Evolutionary conservation across 1,140 invertebrate genomes (phyloP).

Genomic region (Drosophila burlai): DNA sequence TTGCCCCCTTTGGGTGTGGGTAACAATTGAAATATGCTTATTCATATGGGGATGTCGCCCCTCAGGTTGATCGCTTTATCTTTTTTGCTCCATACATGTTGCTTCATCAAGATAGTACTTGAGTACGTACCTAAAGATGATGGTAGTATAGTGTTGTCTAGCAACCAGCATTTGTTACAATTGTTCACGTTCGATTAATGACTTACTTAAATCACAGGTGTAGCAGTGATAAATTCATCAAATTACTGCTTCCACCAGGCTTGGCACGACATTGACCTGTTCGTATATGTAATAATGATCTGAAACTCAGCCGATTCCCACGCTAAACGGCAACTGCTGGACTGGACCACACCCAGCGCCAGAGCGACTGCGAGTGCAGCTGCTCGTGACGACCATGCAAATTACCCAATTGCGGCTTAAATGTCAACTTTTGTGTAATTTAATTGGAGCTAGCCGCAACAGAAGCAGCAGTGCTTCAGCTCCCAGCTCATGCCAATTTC

Average conservation of each 20-base stretch:
- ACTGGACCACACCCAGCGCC: conserved; percentile 33
- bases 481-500: neutral
- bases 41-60: conserved; percentile 2
- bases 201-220: neutral
- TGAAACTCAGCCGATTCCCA: conserved; percentile 29
- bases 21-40: conserved; percentile 25
- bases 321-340: conserved; percentile 11
- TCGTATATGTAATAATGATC: conserved; percentile 7
- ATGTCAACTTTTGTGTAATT: conserved; percentile 40
- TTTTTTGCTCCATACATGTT: neutral
- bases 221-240: conserved; percentile 20
- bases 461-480: neutral
- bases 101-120: neutral
- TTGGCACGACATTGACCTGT: conserved; percentile 27
- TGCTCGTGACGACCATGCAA: conserved; percentile 45
- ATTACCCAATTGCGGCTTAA: conserved; percentile 23
- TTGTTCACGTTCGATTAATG: conserved; percentile 6
- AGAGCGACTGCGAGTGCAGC: conserved; percentile 21
- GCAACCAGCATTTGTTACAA: conserved; percentile 5
- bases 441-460: conserved; percentile 16
- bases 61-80: conserved; percentile 21
- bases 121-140: neutral
- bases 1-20: conserved; percentile 26
- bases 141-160: neutral
- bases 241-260: conserved; percentile 9